A percentile compares a stretch with the other conserved stretches of the same genome.
phyloP scores from a whole-genome alignment of 2,113 vertebrate species.

The Clarias batrachus region DNA sequence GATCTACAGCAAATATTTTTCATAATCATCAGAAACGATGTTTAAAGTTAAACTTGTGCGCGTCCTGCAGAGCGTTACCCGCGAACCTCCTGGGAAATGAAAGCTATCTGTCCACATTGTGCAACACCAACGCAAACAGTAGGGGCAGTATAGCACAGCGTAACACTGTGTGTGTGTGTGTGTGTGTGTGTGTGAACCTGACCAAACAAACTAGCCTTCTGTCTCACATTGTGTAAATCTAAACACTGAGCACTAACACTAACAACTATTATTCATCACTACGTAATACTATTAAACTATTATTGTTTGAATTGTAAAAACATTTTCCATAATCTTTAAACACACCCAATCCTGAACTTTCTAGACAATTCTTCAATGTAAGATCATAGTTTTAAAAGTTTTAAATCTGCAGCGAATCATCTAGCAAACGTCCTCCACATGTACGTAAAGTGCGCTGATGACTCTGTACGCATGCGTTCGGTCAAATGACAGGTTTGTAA shows the following conservation, averaged over 20 bases:
- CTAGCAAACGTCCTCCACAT: not conserved
- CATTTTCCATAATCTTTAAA: not conserved
- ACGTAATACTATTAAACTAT: too few species aligned
- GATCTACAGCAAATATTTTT: not conserved
- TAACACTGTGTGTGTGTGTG: too few species aligned
- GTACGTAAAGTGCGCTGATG: not conserved
- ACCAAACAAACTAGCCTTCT: not conserved
- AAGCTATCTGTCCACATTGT: too few species aligned
- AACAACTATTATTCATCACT: too few species aligned
- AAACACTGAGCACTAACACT: not conserved
- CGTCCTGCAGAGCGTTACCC: not conserved
- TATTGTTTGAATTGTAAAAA: too few species aligned
- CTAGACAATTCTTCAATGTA: not conserved
- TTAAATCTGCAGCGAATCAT: too few species aligned
- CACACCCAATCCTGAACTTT: not conserved
- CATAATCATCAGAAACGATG: not conserved
- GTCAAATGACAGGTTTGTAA: not conserved
- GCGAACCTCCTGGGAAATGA: not conserved
- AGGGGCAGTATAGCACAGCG: too few species aligned
- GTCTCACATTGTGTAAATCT: too few species aligned
- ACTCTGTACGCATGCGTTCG: not conserved
- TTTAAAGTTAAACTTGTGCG: not conserved
- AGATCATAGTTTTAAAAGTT: not conserved
- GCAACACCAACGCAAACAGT: too few species aligned
- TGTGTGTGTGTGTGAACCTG: too few species aligned